Evolutionary conservation across 35 echinoderm and acorn worm species (phyloP), one percentile per base, ranked within the genome.

Genomic region (Chiridota heheva): DNA sequence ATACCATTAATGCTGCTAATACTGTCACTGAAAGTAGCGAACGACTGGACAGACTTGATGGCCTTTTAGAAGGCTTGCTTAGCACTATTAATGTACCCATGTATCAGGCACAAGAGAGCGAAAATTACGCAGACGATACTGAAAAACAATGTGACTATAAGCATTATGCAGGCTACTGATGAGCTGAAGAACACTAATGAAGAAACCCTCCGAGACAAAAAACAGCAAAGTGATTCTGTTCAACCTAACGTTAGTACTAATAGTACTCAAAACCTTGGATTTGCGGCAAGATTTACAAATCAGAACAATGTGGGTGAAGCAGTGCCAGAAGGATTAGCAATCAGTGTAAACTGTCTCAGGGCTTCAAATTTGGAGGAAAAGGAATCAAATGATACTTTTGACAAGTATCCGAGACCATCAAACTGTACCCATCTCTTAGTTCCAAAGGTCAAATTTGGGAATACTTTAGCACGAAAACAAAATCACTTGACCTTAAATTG

Each of bases 381-480:
- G 20, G 4, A 60, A 18, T 31, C 33, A 5, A 60, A 1, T 18
- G 58, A 60, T 60, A 60, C 58, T 4, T 3, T 60, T 2, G 58
- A 60, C 7, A 60, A 60, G 58, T 60, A 60, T 60, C 58, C 58
- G 4, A 60, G 58, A 1, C 58, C 58, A 16, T 60, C 5, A 13
- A 60, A 60, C 58, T 60, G 58, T 18, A 60, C 10, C 6, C 58
- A 60, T 31, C 33, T 60, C 6, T 24, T 60, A 31, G 58, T 60
- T 22, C 58, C 58, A 5, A 60, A 5, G 13, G 58, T 60, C 58
- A 60, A 15, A 60, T 60, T 60, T 60, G 58, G 58, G 58, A 60
- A 27, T 28, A 60, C 58, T 10, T 60, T 15, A 60, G 33, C 17
- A 60, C 58, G 2, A 60, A 60, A 16, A 27, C 1, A 20, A 22